Base-by-base conservation (phyloP, 2,797 vertebrate species). In the Trematomus bernacchii region DNA sequence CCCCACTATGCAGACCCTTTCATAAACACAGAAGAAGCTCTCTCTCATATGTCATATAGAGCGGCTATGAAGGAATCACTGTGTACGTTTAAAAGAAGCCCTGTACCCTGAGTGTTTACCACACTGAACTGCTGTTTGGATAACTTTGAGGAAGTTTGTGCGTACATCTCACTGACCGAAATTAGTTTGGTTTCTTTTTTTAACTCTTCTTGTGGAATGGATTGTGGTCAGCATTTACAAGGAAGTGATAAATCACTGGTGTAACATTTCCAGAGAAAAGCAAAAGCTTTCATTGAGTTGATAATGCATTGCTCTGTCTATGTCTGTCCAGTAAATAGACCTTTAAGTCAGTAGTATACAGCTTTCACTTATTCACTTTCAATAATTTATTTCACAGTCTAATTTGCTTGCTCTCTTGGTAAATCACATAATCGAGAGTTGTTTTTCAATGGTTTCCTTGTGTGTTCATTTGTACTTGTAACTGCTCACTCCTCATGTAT, bases 21-120 rank as follows among this genome's bases (percentile, higher is more conserved):
- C 73, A 77, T 65, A 72, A 85, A 87, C 72, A 88, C 84, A 86
- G 60, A 76, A 73, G 76, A 84, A 48, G 52, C 76, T 74, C 77
- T 90, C 82, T 87, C 58, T 82, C 63, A 85, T 54, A 58, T 62
- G 40, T 80, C 69, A 71, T 81, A 80, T 81, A 40, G 72, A 43
- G 63, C n/a, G 1, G 65, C 51, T 2, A 90, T 90, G 91, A 95
- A 94, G 75, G 85, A 85, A 84, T 73, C 80, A 86, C 79, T 94
- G 87, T 94, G 67, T 55, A 77, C 74, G 52, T 74, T 94, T 67
- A 94, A 94, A 91, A 81, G 90, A 68, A 69, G 84, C 74, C 54
- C 89, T 95, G 91, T 95, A 88, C 73, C 76, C 63, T 27, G 57
- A 54, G 42, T 91, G 90, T 94, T 92, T 91, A 76, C 89, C 43